phyloP scores from a whole-genome alignment of 2,797 vertebrate species.

The Sarcoramphus papa region DNA sequence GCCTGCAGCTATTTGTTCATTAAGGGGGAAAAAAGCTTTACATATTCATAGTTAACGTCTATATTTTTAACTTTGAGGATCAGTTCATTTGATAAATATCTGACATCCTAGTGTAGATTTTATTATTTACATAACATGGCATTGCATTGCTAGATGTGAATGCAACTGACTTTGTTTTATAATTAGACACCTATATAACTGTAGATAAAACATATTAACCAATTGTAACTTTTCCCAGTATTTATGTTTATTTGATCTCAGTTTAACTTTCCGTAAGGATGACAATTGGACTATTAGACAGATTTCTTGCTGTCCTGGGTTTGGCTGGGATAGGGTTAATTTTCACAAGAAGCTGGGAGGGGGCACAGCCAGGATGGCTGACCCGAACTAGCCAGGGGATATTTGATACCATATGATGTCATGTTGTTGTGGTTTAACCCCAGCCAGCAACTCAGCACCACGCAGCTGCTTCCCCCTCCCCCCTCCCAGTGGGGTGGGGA shows the following conservation, averaged over 20 bases:
- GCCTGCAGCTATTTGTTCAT: background rate
- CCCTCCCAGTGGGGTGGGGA: too few species aligned
- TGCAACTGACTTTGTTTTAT: background rate
- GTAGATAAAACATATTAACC: background rate
- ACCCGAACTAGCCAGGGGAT: too few species aligned
- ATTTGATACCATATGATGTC: too few species aligned
- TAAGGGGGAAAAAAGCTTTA: background rate
- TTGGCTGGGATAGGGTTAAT: too few species aligned
- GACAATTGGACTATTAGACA: background rate
- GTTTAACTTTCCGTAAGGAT: background rate
- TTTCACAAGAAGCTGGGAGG: too few species aligned
- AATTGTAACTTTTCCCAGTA: background rate
- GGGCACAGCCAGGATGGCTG: too few species aligned
- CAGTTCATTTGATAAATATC: background rate
- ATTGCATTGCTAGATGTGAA: background rate
- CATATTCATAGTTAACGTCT: background rate
- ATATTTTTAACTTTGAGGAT: background rate
- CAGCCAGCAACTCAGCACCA: too few species aligned
- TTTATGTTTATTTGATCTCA: background rate
- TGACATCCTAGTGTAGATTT: background rate
- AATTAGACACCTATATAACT: background rate
- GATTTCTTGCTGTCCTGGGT: background rate
- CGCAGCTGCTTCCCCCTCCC: too few species aligned
- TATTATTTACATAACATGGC: background rate
- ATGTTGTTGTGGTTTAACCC: too few species aligned